These are phyloP conservation scores for Clinocottus analis DNA, from an alignment of 2,113 vertebrate species.

Conservation along the genomic window DNA sequence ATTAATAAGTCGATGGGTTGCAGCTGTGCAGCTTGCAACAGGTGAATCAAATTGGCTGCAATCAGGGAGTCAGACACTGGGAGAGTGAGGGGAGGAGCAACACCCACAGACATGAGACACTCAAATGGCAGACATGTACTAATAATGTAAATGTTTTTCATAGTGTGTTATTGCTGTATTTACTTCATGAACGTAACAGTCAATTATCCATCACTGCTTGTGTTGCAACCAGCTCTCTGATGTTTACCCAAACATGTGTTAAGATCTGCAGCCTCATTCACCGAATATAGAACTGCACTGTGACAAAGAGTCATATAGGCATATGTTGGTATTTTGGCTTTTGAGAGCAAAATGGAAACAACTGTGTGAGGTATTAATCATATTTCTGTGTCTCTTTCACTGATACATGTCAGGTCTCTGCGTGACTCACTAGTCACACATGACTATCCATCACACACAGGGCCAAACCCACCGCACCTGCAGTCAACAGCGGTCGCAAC, in stretches of 20 bases:
- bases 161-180: neutral
- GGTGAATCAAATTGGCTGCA: neutral
- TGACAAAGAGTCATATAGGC: neutral
- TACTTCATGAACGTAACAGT: neutral
- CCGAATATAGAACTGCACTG: neutral
- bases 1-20: neutral
- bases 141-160: neutral
- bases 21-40: neutral
- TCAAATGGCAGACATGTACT: neutral
- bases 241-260: neutral
- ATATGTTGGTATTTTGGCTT: neutral
- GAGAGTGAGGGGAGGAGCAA: neutral
- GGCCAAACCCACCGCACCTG: neutral
- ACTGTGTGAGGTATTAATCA: conserved; percentile 10
- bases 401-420: conserved; percentile 43
- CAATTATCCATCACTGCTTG: neutral
- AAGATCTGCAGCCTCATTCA: neutral
- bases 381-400: conserved; percentile 30
- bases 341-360: conserved; percentile 11
- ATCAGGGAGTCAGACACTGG: neutral
- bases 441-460: conserved; percentile 30
- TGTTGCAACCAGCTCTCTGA: neutral
- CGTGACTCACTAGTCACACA: conserved; percentile 47
- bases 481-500: conserved; percentile 8
- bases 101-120: neutral